Conservation (phyloP, 2,797 vertebrate genomes). For the Smutsia temminckii region DNA sequence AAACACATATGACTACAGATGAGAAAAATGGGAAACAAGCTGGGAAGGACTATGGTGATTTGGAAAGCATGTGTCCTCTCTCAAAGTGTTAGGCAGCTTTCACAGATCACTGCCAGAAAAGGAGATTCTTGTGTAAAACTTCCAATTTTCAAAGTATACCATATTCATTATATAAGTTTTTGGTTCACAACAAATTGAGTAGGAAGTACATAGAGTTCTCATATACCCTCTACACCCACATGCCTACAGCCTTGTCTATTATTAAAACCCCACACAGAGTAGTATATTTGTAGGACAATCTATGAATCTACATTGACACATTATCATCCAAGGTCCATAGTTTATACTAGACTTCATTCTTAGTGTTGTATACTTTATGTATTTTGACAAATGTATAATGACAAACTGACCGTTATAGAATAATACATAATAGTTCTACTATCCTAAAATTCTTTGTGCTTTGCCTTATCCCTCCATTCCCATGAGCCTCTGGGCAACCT, state of each 20-base stretch:
- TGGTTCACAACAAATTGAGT: background rate
- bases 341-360: background rate
- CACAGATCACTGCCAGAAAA: background rate
- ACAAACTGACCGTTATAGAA: background rate
- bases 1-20: background rate
- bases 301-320: background rate
- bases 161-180: background rate
- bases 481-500: background rate
- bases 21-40: background rate
- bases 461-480: background rate
- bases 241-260: background rate
- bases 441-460: background rate
- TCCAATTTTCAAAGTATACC: background rate
- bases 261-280: background rate
- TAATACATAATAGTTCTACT: background rate
- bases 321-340: background rate
- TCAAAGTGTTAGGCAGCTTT: background rate
- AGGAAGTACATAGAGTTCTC: background rate
- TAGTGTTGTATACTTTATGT: background rate
- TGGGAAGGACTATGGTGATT: background rate
- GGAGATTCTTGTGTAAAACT: background rate
- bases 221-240: too few species aligned
- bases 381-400: background rate
- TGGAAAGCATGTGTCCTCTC: background rate
- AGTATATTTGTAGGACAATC: background rate